Evolutionary conservation across 2,888 invertebrate species (phyloP).

Genomic region (Vesta saturnalis): DNA sequence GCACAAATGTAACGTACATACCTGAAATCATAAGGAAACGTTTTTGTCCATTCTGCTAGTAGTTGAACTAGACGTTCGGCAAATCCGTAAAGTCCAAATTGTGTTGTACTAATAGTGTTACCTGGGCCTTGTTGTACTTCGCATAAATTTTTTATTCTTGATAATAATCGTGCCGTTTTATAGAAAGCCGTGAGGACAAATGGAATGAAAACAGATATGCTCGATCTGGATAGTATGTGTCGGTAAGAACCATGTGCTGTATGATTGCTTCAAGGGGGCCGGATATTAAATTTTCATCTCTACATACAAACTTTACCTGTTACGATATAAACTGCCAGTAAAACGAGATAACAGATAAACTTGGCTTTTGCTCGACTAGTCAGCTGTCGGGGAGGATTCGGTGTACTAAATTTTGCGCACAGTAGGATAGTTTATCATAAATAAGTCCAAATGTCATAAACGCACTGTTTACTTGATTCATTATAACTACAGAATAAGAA

Average conservation of each 20-base stretch:
- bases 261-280: constrained; percentile 89
- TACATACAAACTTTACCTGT: too few species aligned
- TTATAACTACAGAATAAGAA: too few species aligned
- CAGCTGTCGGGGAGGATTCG: too few species aligned
- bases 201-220: constrained; percentile 94
- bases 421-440: too few species aligned
- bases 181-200: constrained; percentile 90
- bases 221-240: constrained; percentile 86
- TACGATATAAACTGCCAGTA: too few species aligned
- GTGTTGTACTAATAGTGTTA: constrained; percentile 41
- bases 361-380: too few species aligned
- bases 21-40: constrained; percentile 97
- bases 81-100: constrained; percentile 63
- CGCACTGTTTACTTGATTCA: too few species aligned
- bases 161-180: constrained; percentile 92
- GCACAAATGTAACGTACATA: constrained; percentile 64
- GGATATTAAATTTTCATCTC: constrained; percentile 83
- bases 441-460: too few species aligned
- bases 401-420: too few species aligned
- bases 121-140: constrained; percentile 76
- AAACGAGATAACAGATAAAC: too few species aligned
- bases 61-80: constrained; percentile 81
- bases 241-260: constrained; percentile 92
- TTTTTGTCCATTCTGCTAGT: constrained; percentile 92
- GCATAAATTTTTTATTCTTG: constrained; percentile 84